phyloP scores from a whole-genome alignment of 2,888 invertebrate species.

The Cylindroiulus punctatus region DNA sequence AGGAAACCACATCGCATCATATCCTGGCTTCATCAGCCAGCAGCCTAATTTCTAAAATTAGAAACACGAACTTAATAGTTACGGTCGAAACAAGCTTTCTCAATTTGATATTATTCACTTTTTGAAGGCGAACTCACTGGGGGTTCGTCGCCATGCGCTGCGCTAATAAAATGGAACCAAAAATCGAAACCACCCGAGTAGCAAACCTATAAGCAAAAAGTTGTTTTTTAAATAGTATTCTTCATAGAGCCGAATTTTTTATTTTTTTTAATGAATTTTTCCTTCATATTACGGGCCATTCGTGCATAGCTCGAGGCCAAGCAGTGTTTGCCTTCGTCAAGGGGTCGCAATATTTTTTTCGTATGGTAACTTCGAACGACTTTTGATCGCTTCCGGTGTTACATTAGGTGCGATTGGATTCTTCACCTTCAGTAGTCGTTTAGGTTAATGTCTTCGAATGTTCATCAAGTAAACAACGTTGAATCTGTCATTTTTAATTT shows the following conservation, averaged over 20 bases:
- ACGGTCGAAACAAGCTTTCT: neutral
- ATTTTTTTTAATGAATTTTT: neutral
- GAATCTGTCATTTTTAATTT: no score
- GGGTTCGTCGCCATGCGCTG: neutral
- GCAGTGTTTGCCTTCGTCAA: slow-evolving; percentile 30
- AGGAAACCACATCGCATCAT: neutral
- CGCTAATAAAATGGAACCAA: neutral
- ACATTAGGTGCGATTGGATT: no score
- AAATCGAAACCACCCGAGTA: neutral
- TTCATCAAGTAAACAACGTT: no score
- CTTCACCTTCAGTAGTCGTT: no score
- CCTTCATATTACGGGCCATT: neutral
- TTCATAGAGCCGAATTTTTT: neutral
- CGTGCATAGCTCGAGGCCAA: neutral
- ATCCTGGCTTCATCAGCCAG: neutral
- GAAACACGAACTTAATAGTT: neutral
- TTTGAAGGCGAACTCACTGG: slow-evolving; percentile 1
- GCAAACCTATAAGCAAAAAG: neutral
- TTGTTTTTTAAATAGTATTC: neutral
- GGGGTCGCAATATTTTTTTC: neutral
- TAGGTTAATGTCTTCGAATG: no score
- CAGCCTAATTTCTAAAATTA: neutral
- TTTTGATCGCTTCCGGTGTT: no score
- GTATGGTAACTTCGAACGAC: no score
- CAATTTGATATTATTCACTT: neutral